Evolutionary conservation across 2,888 invertebrate species (phyloP).

Genomic region (Drosophila nr. fundita): DNA sequence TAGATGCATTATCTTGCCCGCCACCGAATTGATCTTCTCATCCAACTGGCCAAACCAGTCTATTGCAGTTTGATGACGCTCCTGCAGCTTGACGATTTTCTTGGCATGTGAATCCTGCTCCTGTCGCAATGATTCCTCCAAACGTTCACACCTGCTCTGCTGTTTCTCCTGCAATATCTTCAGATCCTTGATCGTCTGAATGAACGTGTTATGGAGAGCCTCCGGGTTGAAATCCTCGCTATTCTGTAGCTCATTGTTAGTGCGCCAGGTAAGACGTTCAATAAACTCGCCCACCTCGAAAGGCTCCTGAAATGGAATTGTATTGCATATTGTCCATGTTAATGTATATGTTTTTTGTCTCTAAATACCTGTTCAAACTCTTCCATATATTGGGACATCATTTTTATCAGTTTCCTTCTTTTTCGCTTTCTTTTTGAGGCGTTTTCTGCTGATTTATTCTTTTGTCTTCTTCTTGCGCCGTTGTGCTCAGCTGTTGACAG

Average conservation of each 20-base stretch:
- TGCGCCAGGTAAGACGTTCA: conserved; percentile 97
- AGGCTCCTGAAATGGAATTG: conserved; percentile 89
- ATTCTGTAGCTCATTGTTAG: conserved; percentile 90
- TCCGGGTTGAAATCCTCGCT: conserved; percentile 92
- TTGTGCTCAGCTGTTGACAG: conserved; percentile 33
- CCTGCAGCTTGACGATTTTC: conserved; percentile 92
- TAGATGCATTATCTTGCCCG: conserved; percentile 98
- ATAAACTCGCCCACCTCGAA: conserved; percentile 99
- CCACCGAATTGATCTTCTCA: conserved; percentile 97
- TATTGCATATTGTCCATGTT: background rate
- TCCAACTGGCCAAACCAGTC: conserved; percentile 96
- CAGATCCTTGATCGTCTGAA: conserved; percentile 94
- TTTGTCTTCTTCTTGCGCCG: conserved; percentile 27
- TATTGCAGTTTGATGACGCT: conserved; percentile 94
- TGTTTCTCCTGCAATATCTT: conserved; percentile 93
- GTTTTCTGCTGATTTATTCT: conserved; percentile 39
- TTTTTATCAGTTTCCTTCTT: conserved; percentile 75
- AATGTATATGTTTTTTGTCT: conserved; percentile 14
- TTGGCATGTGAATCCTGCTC: conserved; percentile 94
- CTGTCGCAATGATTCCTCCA: conserved; percentile 93
- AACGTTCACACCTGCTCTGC: conserved; percentile 92
- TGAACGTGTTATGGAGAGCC: conserved; percentile 95
- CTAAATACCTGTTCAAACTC: conserved; percentile 91
- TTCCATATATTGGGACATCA: conserved; percentile 95
- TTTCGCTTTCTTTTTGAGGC: conserved; percentile 47